phyloP scores from a whole-genome alignment of 2,113 vertebrate genomes.

The Seriola rivoliana region DNA sequence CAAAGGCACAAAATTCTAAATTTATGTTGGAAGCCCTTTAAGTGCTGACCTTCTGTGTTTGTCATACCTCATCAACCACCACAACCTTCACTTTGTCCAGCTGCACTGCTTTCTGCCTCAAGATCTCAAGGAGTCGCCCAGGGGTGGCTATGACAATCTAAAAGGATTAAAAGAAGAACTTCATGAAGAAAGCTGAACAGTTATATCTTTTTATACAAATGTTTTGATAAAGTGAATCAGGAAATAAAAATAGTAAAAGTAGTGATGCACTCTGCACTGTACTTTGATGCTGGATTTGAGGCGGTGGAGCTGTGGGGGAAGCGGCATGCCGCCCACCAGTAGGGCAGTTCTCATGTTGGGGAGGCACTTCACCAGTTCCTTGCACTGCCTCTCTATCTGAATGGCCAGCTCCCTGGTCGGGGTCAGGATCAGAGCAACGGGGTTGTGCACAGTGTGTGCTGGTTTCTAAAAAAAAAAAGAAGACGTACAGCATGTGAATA shows the following conservation, averaged over 20 bases:
- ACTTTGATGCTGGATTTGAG: conserved; percentile 94
- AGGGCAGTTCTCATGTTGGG: conserved; percentile 93
- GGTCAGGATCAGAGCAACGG: conserved; percentile 90
- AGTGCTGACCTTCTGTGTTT: not conserved
- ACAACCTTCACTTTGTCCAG: conserved; percentile 87
- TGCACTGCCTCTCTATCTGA: conserved; percentile 94
- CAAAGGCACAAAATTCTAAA: not conserved
- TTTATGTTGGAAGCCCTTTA: not conserved
- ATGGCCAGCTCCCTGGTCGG: conserved; percentile 96
- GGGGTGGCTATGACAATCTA: conserved; percentile 96
- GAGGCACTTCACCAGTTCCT: conserved; percentile 92
- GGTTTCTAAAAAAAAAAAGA: conserved; percentile 66
- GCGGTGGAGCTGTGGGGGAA: conserved; percentile 94
- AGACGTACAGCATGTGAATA: not conserved
- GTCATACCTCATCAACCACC: conserved; percentile 95
- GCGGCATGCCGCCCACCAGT: conserved; percentile 93
- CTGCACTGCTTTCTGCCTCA: conserved; percentile 90
- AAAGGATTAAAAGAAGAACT: conserved; percentile 6
- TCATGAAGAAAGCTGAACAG: not conserved
- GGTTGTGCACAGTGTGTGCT: conserved; percentile 52
- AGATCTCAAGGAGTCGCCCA: conserved; percentile 93
- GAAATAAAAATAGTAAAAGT: not conserved
- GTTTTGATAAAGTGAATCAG: not conserved
- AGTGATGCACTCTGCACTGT: conserved; percentile 73
- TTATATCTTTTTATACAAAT: not conserved